phyloP scores from a whole-genome alignment of 2,797 vertebrate species.

The Siniperca scherzeri region DNA sequence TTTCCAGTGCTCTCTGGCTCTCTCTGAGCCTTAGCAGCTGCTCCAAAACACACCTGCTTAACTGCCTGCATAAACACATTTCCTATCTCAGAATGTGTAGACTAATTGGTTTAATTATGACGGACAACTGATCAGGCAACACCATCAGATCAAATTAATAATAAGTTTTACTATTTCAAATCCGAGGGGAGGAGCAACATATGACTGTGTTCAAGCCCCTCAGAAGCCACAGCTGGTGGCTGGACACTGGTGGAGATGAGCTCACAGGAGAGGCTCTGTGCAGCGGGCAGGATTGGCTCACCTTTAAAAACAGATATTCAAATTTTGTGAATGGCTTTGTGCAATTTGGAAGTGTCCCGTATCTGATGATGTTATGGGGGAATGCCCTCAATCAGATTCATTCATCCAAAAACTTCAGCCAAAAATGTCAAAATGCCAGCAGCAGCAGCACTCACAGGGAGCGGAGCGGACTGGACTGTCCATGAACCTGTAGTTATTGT shows the following conservation, averaged over 20 bases:
- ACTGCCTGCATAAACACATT: neutral
- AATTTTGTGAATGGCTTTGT: no score
- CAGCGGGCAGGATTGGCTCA: neutral
- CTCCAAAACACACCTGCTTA: slow-evolving; percentile 24
- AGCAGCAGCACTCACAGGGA: no score
- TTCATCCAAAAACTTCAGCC: no score
- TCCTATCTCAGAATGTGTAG: neutral
- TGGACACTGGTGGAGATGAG: neutral
- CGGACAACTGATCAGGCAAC: neutral
- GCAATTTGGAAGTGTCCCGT: neutral
- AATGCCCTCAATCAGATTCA: neutral
- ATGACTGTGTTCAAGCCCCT: neutral
- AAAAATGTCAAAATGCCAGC: no score
- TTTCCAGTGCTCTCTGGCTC: neutral
- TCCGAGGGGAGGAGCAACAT: neutral
- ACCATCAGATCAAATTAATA: neutral
- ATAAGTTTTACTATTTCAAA: neutral
- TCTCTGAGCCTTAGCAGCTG: slow-evolving; percentile 25
- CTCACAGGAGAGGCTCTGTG: neutral
- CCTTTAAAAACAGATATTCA: no score
- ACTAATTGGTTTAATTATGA: slow-evolving; percentile 35
- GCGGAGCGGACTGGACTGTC: no score
- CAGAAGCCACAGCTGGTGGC: neutral
- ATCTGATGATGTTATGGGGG: slow-evolving; percentile 6
- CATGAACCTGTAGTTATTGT: no score